These are phyloP conservation scores for Invenusta paracnida DNA, from an alignment of 2,888 invertebrate species.

Conservation along the genomic window DNA sequence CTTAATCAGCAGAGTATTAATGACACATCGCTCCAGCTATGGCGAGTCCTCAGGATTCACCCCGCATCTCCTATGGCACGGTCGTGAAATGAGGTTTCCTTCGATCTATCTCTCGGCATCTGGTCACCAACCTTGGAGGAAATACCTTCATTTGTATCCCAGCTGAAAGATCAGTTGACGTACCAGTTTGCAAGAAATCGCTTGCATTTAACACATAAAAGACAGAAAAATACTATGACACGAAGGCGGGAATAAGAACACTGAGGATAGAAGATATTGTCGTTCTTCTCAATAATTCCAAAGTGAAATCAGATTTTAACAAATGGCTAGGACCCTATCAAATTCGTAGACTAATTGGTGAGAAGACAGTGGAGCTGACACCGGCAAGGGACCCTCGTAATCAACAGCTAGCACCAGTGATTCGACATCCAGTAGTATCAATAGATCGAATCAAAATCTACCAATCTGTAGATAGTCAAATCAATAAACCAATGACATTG, in stretches of 20 bases:
- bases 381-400: no score
- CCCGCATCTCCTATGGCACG: not conserved
- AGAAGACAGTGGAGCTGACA: not conserved
- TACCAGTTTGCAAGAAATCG: not conserved
- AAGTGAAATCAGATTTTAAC: not conserved
- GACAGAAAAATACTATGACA: not conserved
- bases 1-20: not conserved
- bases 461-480: not conserved
- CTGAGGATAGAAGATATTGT: not conserved
- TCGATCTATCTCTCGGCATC: not conserved
- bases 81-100: not conserved
- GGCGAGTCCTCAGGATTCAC: not conserved
- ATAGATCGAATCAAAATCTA: not conserved
- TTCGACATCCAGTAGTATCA: not conserved
- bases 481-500: not conserved
- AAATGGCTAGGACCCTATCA: not conserved
- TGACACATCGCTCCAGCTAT: not conserved
- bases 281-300: not conserved
- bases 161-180: not conserved
- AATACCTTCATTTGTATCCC: not conserved
- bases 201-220: not conserved
- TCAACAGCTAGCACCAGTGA: not conserved
- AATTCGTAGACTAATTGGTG: not conserved
- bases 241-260: not conserved
- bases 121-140: not conserved